Evolutionary conservation across 2,888 invertebrate species (phyloP), one percentile per base, ranked within the genome.

Genomic region (Thumatha senex): DNA sequence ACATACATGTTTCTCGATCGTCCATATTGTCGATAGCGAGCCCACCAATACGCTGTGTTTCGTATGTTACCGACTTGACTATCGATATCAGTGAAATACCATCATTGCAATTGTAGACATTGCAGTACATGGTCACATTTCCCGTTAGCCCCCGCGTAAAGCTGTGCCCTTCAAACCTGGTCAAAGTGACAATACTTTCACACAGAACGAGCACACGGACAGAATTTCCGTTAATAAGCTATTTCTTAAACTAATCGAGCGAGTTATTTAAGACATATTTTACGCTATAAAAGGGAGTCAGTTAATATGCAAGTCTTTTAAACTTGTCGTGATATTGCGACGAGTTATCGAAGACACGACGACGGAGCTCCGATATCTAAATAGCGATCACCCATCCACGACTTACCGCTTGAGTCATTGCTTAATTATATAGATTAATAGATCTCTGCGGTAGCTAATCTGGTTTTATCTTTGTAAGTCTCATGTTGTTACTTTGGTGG

Each of bases 1-100:
- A 55, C 66, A 53, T 8, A 42, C 66, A 48, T 68, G 69, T 68
- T 54, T 60, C 51, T 56, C 56, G 70, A 51, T 39, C 42, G 36
- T 9, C 43, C 69, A 65, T 65, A 61, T 10, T 41, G 52, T 61
- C 56, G 54, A 50, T 48, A 54, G 53, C 54, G 53, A 68, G 61
- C 66, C 42, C 61, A 56, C 65, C 58, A 48, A 49, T 45, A 46
- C 15, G 11, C 11, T 24, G 38, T 10, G 14, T 12, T 36, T 29
- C n/a, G 18, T 41, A 12, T 41, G 41, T 10, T 30, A 38, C 36
- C 14, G 30, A 14, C 13, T 29, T 24, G 40, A 40, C 18, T 15
- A 18, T 13, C 40, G 40, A 40, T 40, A 40, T 13, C 29, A 1
- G 1, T 40, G n/a, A 14, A 14, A 36, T 36, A 15, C 10, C 4